Evolutionary conservation across 2,797 vertebrate species (phyloP), one percentile per base, ranked within the genome.

Genomic region (Salmo trutta): DNA sequence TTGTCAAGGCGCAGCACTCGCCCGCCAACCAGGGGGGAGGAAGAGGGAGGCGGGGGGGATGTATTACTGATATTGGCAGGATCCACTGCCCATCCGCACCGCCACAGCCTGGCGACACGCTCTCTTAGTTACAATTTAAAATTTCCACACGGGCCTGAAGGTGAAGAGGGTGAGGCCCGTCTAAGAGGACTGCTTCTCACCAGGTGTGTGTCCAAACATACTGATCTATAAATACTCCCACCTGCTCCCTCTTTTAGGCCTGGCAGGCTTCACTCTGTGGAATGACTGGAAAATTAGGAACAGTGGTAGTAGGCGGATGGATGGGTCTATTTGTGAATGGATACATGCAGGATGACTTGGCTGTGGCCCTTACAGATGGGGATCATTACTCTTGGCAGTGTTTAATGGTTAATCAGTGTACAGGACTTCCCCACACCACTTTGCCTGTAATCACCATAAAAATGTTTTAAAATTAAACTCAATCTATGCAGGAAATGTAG

Each of bases 151-250:
- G 1, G 81, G 16, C 74, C 75, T 74, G 78, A 86, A 80, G 66
- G 83, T 82, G 65, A 75, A 79, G 47, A 15, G 15, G 79, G 78
- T 78, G 86, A 86, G 85, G 75, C 73, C 79, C 65, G n/a, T 88
- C 89, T 88, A 92, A 87, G 51, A 65, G 73, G 77, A 56, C 76
- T 51, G 66, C 83, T 84, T 81, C 76, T 74, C 54, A 82, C 71
- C 91, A 90, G 85, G 90, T 93, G 88, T 79, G 80, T 80, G 75
- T 87, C 81, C 79, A 84, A 86, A 87, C 74, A 80, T 72, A 62
- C 3, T 10, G 10, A 36, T 51, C 78, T 81, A 90, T 88, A 88
- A 92, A 91, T 91, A 81, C 79, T 36, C 72, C 65, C 72, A 71
- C 36, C 70, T 56, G 53, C 53, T 56, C 17, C 56, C 29, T 31